phyloP scores from a whole-genome alignment of 2,113 vertebrate species.

The Melanerpes aurifrons region DNA sequence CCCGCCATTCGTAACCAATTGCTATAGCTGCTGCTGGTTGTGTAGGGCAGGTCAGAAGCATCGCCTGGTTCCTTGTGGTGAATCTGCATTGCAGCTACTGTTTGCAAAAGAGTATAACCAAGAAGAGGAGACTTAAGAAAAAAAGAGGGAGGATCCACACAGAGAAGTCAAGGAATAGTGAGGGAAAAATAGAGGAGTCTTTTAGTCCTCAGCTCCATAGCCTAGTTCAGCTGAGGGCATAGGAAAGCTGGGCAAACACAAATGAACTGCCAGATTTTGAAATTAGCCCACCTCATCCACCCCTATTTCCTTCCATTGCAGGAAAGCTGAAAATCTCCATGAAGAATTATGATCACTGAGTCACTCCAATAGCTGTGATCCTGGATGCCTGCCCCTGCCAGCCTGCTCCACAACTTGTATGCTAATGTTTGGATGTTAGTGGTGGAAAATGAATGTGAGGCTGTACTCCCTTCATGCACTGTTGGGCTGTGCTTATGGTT shows the following conservation, averaged over 20 bases:
- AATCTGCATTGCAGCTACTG: background rate
- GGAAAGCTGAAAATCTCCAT: background rate
- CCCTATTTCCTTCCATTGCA: background rate
- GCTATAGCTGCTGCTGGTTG: background rate
- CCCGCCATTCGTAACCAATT: background rate
- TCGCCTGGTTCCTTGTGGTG: background rate
- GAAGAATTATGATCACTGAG: conserved; percentile 20
- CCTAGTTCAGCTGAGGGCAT: background rate
- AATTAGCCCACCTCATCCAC: background rate
- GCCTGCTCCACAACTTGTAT: conserved; percentile 32
- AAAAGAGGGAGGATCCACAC: accelerated
- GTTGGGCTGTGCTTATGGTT: conserved; percentile 60
- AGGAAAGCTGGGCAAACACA: background rate
- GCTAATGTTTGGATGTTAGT: conserved; percentile 48
- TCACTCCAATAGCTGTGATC: conserved; percentile 5
- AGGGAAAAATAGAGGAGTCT: background rate
- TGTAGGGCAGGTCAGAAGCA: background rate
- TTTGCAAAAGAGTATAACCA: background rate
- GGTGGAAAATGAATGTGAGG: conserved; percentile 34
- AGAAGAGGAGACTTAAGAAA: background rate
- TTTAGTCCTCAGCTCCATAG: background rate
- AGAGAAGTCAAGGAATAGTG: background rate
- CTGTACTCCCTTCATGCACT: conserved; percentile 41
- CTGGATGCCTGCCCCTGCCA: conserved; percentile 57
- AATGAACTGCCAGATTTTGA: background rate